Evolutionary conservation across 2,113 vertebrate genomes (phyloP).

Genomic region (Otolemur garnettii): DNA sequence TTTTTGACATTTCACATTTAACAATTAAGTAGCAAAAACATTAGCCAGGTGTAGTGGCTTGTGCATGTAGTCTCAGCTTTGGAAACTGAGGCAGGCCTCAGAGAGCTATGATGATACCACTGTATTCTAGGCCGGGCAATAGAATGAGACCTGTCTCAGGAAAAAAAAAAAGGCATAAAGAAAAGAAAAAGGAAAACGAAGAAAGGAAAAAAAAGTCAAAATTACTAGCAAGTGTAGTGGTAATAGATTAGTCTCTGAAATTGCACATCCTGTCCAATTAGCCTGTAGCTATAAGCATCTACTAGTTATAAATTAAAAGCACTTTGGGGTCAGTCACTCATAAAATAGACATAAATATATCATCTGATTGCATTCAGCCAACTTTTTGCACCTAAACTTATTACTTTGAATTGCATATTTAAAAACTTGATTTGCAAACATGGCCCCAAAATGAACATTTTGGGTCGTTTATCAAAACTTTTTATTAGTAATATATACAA

Average conservation of each 20-base stretch:
- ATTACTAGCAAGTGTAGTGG: not conserved
- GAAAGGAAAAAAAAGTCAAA: not conserved
- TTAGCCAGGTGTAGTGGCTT: too few species aligned
- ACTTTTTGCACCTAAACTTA: not conserved
- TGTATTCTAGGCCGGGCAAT: too few species aligned
- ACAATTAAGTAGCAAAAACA: not conserved
- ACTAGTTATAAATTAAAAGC: slow-evolving; percentile 20
- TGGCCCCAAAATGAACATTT: not conserved
- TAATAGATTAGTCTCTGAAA: slow-evolving; percentile 54
- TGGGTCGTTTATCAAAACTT: not conserved
- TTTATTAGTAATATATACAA: not conserved
- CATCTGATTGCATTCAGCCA: slow-evolving; percentile 7
- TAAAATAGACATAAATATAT: slow-evolving; percentile 10
- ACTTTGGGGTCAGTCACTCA: not conserved
- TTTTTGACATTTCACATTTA: not conserved
- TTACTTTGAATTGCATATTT: slow-evolving; percentile 9
- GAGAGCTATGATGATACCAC: too few species aligned
- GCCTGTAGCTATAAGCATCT: slow-evolving; percentile 7
- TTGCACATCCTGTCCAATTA: not conserved
- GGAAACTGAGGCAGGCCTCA: too few species aligned
- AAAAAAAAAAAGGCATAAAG: too few species aligned
- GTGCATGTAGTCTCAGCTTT: too few species aligned
- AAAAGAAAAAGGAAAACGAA: too few species aligned
- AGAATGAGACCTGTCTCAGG: too few species aligned
- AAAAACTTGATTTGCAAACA: not conserved